These are phyloP conservation scores for Cuculus canorus DNA, from an alignment of 2,797 vertebrate genomes.

Conservation along the genomic window DNA sequence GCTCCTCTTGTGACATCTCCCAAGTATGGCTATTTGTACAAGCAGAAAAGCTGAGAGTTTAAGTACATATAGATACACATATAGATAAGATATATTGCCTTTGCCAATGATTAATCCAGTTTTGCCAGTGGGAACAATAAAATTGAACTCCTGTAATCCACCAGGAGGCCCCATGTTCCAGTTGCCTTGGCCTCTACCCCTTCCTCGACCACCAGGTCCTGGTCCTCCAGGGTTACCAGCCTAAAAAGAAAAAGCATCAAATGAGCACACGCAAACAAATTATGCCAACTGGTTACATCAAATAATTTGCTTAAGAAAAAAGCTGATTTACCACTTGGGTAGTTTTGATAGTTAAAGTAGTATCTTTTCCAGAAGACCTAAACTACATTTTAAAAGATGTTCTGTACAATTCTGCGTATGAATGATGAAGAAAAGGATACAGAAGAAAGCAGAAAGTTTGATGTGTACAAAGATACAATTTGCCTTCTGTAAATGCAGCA, in stretches of 20 bases:
- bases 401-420: neutral
- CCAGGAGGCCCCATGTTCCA: conserved; percentile 99
- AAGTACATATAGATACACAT: neutral
- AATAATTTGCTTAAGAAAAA: neutral
- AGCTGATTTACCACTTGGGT: neutral
- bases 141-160: conserved; percentile 97
- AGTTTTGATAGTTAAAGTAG: neutral
- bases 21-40: neutral
- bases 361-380: neutral
- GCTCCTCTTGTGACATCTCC: neutral
- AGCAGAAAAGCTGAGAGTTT: neutral
- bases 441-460: neutral
- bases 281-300: neutral
- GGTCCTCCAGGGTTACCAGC: conserved; percentile 88
- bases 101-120: conserved; percentile 99
- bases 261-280: neutral
- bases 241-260: conserved; percentile 57
- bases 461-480: accelerated
- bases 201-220: conserved; percentile 89
- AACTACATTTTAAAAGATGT: neutral
- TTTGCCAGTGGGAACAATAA: conserved; percentile 98
- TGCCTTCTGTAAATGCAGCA: neutral
- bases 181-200: conserved; percentile 95
- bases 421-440: neutral
- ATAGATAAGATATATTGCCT: conserved; percentile 76